These are phyloP conservation scores for Tetragonula clypearis DNA, from an alignment of 1,140 invertebrate species.

Conservation along the genomic window DNA sequence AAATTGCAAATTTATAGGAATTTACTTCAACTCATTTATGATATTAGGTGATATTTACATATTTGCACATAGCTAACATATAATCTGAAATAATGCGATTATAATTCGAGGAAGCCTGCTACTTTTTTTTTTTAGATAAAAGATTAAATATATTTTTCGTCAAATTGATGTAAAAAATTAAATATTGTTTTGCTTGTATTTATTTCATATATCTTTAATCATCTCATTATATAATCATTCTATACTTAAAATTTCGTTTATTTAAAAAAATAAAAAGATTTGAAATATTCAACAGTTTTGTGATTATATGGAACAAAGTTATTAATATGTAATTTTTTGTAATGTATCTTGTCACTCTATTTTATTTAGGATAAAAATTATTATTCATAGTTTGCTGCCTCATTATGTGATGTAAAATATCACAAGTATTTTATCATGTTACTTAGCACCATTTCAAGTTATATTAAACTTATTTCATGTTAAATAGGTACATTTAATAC, in stretches of 20 bases:
- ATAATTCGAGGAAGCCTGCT: slow-evolving; percentile 42
- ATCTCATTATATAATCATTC: slow-evolving; percentile 11
- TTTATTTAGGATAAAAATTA: slow-evolving; percentile 54
- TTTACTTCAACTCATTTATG: slow-evolving; percentile 32
- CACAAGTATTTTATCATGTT: slow-evolving; percentile 55
- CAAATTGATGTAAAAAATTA: slow-evolving; percentile 61
- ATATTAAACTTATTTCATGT: slow-evolving; percentile 28
- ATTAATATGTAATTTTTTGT: slow-evolving; percentile 47
- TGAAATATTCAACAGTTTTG: slow-evolving; percentile 57
- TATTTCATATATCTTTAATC: slow-evolving; percentile 57
- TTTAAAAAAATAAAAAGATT: slow-evolving; percentile 67
- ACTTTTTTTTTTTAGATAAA: slow-evolving; percentile 45
- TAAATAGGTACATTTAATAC: slow-evolving; percentile 15
- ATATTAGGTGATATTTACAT: slow-evolving; percentile 34
- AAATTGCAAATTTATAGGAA: slow-evolving; percentile 34
- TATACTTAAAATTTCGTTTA: slow-evolving; percentile 55
- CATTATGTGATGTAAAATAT: slow-evolving; percentile 51
- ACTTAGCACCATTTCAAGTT: slow-evolving; percentile 65
- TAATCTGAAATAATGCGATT: slow-evolving; percentile 39
- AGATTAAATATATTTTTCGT: slow-evolving; percentile 55
- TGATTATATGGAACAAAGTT: slow-evolving; percentile 56
- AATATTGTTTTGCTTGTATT: slow-evolving; percentile 58
- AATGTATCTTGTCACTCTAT: slow-evolving; percentile 17
- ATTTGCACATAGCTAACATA: slow-evolving; percentile 48
- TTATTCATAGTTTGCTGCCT: slow-evolving; percentile 52